phyloP scores from a whole-genome alignment of 2,113 vertebrate species.

The Anas platyrhynchos region DNA sequence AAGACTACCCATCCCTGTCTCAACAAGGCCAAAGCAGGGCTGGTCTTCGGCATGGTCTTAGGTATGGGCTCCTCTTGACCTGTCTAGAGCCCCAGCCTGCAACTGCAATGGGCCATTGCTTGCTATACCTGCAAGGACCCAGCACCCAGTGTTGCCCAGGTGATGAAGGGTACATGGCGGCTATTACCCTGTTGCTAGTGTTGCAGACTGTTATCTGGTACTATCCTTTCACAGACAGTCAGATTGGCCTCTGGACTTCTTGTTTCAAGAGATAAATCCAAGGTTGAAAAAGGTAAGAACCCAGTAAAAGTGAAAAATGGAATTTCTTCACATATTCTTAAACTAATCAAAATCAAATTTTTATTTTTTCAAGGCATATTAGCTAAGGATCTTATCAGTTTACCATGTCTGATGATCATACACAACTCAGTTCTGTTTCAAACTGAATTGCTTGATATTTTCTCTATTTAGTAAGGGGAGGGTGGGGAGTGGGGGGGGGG shows the following conservation, averaged over 20 bases:
- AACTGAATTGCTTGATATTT: neutral
- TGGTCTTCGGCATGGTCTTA: rapidly evolving
- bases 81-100: neutral
- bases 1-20: too few species aligned
- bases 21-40: neutral
- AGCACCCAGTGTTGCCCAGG: neutral
- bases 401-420: neutral
- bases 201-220: neutral
- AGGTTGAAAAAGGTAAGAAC: neutral
- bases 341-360: neutral
- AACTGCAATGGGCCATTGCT: neutral
- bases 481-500: neutral
- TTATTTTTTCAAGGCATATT: neutral
- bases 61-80: neutral
- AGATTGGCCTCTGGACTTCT: too few species aligned
- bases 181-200: neutral
- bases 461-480: neutral
- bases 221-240: neutral
- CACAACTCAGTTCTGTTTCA: neutral
- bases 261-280: neutral
- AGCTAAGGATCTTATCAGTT: neutral
- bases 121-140: rapidly evolving
- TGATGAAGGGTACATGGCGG: neutral
- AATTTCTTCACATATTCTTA: neutral
- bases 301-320: neutral